Evolutionary conservation across 2,113 vertebrate species (phyloP).

Genomic region (Petroica traversi): DNA sequence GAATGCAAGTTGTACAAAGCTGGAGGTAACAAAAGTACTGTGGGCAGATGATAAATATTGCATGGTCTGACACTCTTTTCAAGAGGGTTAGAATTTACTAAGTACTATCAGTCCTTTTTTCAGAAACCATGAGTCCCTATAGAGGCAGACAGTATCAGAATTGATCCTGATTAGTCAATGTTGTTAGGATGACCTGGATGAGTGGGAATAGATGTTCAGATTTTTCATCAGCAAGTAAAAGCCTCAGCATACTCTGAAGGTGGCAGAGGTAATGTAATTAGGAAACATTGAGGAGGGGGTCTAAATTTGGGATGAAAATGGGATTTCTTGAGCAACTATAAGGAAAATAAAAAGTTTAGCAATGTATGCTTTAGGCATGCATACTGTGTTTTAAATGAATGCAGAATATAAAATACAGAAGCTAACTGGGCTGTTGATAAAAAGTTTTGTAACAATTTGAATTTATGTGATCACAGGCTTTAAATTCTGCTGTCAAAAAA

Average conservation of each 20-base stretch:
- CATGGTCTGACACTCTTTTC: background rate
- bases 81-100: background rate
- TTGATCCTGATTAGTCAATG: background rate
- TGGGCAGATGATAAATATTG: background rate
- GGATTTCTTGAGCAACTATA: background rate
- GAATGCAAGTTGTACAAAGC: background rate
- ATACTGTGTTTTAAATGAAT: background rate
- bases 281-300: background rate
- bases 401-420: background rate
- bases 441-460: background rate
- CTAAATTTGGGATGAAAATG: background rate
- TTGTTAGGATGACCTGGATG: background rate
- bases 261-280: background rate
- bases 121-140: background rate
- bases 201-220: background rate
- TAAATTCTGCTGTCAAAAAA: background rate
- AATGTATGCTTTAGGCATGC: background rate
- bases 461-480: background rate
- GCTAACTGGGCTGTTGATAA: background rate
- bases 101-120: background rate
- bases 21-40: fast-evolving
- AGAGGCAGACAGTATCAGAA: background rate
- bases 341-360: background rate
- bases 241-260: background rate
- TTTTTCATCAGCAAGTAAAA: background rate